Conservation (phyloP, 2,797 vertebrate species). For the Remorina albescens region DNA sequence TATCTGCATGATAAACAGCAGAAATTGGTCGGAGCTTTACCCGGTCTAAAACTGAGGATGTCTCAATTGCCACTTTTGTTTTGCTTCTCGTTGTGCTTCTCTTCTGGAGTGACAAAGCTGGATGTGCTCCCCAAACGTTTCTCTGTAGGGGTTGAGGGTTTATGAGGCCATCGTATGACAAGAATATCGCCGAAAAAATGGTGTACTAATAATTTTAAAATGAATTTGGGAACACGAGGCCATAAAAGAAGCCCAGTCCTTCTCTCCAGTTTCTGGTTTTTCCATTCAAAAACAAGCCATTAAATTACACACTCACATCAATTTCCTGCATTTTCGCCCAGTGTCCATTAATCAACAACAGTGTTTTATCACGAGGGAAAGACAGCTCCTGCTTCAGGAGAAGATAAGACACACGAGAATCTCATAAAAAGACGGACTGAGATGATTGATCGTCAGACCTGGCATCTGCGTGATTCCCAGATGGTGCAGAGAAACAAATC, state of each 20-base stretch:
- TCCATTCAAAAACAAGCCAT: not conserved
- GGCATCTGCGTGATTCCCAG: slow-evolving; percentile 20
- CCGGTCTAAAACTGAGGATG: not conserved
- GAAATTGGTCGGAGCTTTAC: not conserved
- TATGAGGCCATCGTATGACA: too few relatives aligned
- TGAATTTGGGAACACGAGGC: too few relatives aligned
- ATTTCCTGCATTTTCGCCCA: slow-evolving; percentile 10
- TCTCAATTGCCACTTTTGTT: not conserved
- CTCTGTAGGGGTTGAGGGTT: too few relatives aligned
- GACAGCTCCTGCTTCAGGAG: slow-evolving; percentile 18
- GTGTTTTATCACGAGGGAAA: not conserved
- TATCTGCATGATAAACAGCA: not conserved
- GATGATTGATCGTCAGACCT: slow-evolving; percentile 38
- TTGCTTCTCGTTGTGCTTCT: too few relatives aligned
- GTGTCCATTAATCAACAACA: slow-evolving; percentile 8
- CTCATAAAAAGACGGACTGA: slow-evolving; percentile 15
- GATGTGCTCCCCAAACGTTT: not conserved
- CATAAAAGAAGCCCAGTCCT: not conserved
- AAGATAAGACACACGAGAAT: slow-evolving; percentile 16
- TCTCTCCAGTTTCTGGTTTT: too few relatives aligned
- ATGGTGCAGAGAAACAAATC: slow-evolving; percentile 39
- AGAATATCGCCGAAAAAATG: too few relatives aligned
- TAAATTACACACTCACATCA: too few relatives aligned
- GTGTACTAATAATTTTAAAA: too few relatives aligned
- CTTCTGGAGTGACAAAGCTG: too few relatives aligned